These are phyloP conservation scores for Semnornis frantzii DNA, from an alignment of 2,113 vertebrate genomes.

Conservation along the genomic window DNA sequence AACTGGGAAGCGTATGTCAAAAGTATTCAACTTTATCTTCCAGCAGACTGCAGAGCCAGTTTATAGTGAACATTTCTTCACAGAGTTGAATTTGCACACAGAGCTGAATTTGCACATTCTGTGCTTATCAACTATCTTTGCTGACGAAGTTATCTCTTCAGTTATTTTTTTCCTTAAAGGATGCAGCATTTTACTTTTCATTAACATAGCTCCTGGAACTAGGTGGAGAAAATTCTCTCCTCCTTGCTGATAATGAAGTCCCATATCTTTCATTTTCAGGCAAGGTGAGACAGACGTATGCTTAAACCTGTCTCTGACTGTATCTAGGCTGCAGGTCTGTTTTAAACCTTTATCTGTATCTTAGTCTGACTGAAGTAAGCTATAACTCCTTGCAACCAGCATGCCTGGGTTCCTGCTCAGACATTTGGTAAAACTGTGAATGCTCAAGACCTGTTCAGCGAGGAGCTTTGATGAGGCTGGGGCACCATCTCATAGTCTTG, in stretches of 20 bases:
- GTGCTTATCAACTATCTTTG: not conserved
- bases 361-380: not conserved
- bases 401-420: not conserved
- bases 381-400: not conserved
- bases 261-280: not conserved
- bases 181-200: not conserved
- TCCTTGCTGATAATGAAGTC: not conserved
- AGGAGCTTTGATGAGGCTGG: not conserved
- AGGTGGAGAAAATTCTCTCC: not conserved
- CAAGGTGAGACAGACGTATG: not conserved
- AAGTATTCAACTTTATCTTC: not conserved
- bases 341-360: not conserved
- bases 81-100: too few relatives aligned
- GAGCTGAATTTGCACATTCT: not conserved
- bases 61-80: not conserved
- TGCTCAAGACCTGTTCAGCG: not conserved
- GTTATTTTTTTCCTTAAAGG: not conserved
- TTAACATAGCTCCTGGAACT: not conserved
- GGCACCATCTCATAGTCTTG: not conserved
- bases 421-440: not conserved
- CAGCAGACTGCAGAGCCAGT: not conserved
- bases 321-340: not conserved
- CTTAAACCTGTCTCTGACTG: not conserved
- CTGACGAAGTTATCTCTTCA: not conserved
- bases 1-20: not conserved